Percentiles rank a stretch among this genome's conserved stretches.
Conservation (phyloP, 2,888 invertebrate genomes). For the Drosophila greeni region DNA sequence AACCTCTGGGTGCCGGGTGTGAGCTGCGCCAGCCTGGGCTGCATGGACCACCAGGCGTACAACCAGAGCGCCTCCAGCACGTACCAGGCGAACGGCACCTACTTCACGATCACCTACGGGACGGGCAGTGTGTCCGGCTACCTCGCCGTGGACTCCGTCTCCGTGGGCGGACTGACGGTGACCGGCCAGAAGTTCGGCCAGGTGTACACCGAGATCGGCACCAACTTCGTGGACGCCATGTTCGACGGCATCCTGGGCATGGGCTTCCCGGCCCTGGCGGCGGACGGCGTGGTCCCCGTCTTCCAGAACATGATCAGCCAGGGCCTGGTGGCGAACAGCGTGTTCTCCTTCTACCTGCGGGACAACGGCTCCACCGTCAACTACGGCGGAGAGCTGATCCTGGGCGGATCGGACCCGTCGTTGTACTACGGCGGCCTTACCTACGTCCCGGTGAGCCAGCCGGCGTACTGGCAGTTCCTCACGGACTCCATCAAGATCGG, state of each 20-base stretch:
- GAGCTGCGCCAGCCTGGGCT: constrained; percentile 92
- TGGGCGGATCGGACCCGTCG: constrained; percentile 95
- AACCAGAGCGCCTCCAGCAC: constrained; percentile 88
- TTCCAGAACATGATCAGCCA: constrained; percentile 94
- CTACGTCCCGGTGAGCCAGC: constrained; percentile 88
- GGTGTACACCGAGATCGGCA: constrained; percentile 93
- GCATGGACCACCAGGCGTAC: constrained; percentile 95
- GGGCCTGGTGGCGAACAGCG: constrained; percentile 82
- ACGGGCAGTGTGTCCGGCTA: constrained; percentile 96
- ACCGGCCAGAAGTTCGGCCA: constrained; percentile 94
- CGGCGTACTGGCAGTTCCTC: constrained; percentile 97
- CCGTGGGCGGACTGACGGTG: constrained; percentile 84
- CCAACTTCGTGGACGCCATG: constrained; percentile 95
- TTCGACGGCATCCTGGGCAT: constrained; percentile 98
- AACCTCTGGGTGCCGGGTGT: constrained; percentile 99
- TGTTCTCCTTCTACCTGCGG: constrained; percentile 96
- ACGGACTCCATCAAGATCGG: constrained; percentile 85
- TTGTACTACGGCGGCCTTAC: constrained; percentile 84
- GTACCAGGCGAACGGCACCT: constrained; percentile 91
- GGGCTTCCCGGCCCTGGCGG: constrained; percentile 90
- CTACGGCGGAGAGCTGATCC: constrained; percentile 86
- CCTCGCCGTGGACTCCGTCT: constrained; percentile 91
- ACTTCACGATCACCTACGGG: constrained; percentile 94
- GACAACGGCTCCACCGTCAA: constrained; percentile 79
- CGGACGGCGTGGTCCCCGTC: constrained; percentile 91